Evolutionary conservation across 2,888 invertebrate species (phyloP).

Genomic region (Alitta virens): DNA sequence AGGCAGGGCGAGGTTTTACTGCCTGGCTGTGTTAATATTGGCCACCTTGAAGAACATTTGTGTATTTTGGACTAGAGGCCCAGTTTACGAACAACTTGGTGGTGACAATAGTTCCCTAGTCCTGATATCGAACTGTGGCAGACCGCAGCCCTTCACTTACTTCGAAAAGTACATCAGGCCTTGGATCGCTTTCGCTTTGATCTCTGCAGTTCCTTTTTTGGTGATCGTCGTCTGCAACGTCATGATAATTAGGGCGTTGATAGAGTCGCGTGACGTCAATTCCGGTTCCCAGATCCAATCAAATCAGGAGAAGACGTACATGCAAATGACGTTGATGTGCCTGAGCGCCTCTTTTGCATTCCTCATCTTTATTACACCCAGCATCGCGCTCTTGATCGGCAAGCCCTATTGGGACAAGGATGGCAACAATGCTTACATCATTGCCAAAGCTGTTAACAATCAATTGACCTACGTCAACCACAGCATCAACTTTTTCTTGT

Average conservation of each 20-base stretch:
- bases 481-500: constrained; percentile 31
- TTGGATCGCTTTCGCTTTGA: constrained; percentile 30
- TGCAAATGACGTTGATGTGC: constrained; percentile 33
- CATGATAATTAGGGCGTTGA: constrained; percentile 26
- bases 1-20: constrained; percentile 31
- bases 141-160: constrained; percentile 22
- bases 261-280: constrained; percentile 4
- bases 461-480: constrained; percentile 31
- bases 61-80: constrained; percentile 42
- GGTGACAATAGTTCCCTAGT: constrained; percentile 5
- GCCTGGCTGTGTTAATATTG: constrained; percentile 26
- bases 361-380: constrained; percentile 29
- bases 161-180: constrained; percentile 29
- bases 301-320: constrained; percentile 15
- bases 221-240: constrained; percentile 28
- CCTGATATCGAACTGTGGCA: constrained; percentile 19
- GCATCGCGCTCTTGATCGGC: constrained; percentile 31
- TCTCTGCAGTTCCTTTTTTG: constrained; percentile 24
- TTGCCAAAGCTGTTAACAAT: constrained; percentile 30
- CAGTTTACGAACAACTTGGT: constrained; percentile 24
- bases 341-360: constrained; percentile 30
- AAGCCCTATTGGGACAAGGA: constrained; percentile 28
- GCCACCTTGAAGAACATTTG: constrained; percentile 40
- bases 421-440: constrained; percentile 20
- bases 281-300: constrained; percentile 5